Base-by-base conservation (phyloP, 1,140 invertebrate species). In the Leptinotarsa texana region DNA sequence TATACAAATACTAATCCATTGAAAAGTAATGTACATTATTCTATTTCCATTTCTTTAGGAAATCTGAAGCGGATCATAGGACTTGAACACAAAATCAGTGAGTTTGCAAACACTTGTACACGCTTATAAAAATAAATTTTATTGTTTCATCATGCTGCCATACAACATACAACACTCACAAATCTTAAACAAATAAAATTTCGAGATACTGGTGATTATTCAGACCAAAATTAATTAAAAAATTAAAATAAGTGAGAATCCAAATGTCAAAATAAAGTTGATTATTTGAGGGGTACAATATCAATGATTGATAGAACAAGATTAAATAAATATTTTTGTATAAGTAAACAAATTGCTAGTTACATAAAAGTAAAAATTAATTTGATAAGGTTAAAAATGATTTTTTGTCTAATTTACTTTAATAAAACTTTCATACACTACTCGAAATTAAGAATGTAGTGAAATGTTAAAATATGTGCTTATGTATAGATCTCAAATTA, bases 71-170 rank as follows among this genome's bases (percentile, higher is more conserved):
- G 11, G 61, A 63, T 62, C 42, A 47, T 42, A 33, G 49, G 68
- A 69, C 42, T 67, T 67, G 17, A 67, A 42, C 24, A 24, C 24
- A 67, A 24, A 67, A 24, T 27, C 18, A 67, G 24, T 67, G n/a
- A 67, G 24, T 67, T 67, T 67, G 65, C 65, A 67, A 68, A 77
- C 24, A 74, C 47, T 65, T 57, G 51, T 57, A 57, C 51, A 57
- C 51, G 17, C 15, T 57, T 57, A 57, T 75, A 71, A 65, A 67
- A 75, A 74, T 68, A 68, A 68, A 4, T 42, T 68, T 68, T 57
- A 57, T 57, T 68, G 33, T 68, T 68, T 33, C 21, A 27, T 68
- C 66, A 68, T 68, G 66, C 66, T 68, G n/a, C 13, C 66, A 68
- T 68, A 47, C 33, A 68, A 68, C 66, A 49, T 42, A 68, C 66